Percentiles rank a stretch among this genome's conserved stretches.
These are phyloP conservation scores for Eupithecia subumbrata DNA, from an alignment of 2,888 invertebrate species.

Conservation along the genomic window DNA sequence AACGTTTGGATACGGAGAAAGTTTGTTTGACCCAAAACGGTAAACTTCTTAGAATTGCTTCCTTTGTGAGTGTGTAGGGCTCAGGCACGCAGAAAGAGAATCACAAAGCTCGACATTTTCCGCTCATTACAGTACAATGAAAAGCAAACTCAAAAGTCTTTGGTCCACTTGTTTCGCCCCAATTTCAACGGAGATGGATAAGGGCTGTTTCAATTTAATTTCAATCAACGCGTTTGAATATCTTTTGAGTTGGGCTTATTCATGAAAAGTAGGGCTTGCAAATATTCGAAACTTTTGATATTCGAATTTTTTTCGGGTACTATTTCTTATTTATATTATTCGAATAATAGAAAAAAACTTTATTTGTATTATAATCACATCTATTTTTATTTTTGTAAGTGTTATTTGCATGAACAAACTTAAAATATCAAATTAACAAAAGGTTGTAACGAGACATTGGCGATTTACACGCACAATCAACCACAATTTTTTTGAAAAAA, in stretches of 20 bases:
- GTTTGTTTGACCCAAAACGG: background rate
- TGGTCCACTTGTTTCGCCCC: conserved; percentile 11
- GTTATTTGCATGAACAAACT: too few species aligned
- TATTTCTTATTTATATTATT: too few species aligned
- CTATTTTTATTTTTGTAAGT: too few species aligned
- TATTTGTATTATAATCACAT: too few species aligned
- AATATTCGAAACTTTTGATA: too few species aligned
- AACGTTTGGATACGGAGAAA: background rate
- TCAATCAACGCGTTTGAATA: conserved; percentile 1
- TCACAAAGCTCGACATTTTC: conserved; percentile 3
- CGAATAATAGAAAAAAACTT: too few species aligned
- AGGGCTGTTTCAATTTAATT: conserved; percentile 7
- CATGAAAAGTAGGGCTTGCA: too few species aligned
- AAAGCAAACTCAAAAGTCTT: background rate
- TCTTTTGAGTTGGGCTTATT: conserved; percentile 6
- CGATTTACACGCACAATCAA: too few species aligned
- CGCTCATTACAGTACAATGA: background rate
- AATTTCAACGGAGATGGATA: conserved; percentile 9
- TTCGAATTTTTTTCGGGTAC: too few species aligned
- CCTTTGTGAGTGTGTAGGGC: background rate
- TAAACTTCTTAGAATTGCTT: background rate
- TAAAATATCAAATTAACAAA: too few species aligned
- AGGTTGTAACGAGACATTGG: too few species aligned
- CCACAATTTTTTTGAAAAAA: too few species aligned
- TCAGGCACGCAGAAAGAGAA: background rate